Evolutionary conservation across 2,797 vertebrate genomes (phyloP).

Genomic region (Tympanoctomys barrerae): DNA sequence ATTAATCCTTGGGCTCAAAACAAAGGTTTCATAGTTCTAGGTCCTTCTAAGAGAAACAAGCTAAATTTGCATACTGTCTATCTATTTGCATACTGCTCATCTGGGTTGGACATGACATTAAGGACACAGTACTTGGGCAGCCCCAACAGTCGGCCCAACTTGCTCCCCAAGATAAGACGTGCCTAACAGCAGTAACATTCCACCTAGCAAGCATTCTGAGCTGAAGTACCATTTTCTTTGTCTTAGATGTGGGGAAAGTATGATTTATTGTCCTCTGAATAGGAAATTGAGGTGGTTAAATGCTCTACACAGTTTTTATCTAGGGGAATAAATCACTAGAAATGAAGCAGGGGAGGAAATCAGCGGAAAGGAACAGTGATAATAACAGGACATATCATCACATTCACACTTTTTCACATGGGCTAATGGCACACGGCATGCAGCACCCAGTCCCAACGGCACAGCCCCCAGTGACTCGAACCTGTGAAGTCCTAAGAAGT

Average conservation of each 20-base stretch:
- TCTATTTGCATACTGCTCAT: background rate
- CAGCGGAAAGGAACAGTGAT: conserved; percentile 29
- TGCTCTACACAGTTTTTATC: conserved; percentile 75
- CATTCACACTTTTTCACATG: conserved; percentile 43
- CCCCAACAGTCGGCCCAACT: background rate
- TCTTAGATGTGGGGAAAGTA: background rate
- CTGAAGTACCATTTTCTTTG: conserved; percentile 66
- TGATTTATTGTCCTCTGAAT: conserved; percentile 65
- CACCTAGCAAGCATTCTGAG: conserved; percentile 22
- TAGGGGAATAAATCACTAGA: conserved; percentile 70
- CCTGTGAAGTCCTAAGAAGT: conserved; percentile 17
- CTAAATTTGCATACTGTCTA: conserved; percentile 22
- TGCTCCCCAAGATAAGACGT: conserved; percentile 49
- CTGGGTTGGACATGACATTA: background rate
- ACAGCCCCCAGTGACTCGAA: background rate
- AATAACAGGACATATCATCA: conserved; percentile 58
- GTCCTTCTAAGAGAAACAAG: background rate
- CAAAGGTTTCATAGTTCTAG: background rate
- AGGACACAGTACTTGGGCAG: background rate
- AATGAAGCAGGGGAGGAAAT: conserved; percentile 71
- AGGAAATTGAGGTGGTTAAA: conserved; percentile 75
- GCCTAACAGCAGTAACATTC: conserved; percentile 69
- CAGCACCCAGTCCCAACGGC: background rate
- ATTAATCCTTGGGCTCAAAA: background rate
- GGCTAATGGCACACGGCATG: conserved; percentile 40